A percentile compares a stretch with the other conserved stretches of the same genome.
These are phyloP conservation scores for Rhipidura dahli DNA, from an alignment of 2,113 vertebrate species.

Conservation along the genomic window DNA sequence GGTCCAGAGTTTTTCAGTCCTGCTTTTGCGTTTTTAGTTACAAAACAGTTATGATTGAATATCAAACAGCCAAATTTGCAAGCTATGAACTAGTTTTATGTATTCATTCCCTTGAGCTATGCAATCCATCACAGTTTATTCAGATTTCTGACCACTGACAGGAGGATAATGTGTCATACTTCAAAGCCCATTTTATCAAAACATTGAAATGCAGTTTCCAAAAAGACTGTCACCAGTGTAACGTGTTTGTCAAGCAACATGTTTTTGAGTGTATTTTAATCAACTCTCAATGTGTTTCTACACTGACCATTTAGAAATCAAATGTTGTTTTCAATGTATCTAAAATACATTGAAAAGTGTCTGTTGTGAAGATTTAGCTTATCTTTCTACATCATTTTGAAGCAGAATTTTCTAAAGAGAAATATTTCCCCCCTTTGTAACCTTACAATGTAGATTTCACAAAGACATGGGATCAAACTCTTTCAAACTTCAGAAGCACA, in stretches of 20 bases:
- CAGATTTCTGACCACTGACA: background rate
- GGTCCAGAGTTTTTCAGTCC: background rate
- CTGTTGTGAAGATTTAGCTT: background rate
- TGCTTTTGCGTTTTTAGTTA: background rate
- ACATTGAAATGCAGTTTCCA: background rate
- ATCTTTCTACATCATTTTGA: background rate
- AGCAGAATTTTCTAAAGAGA: background rate
- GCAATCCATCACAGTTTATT: background rate
- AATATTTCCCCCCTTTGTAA: background rate
- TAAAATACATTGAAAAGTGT: background rate
- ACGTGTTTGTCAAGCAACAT: background rate
- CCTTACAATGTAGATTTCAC: background rate
- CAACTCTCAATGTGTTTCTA: background rate
- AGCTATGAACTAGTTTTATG: background rate
- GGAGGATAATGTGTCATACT: background rate
- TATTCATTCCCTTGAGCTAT: background rate
- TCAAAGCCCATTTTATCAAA: background rate
- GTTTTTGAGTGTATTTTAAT: background rate
- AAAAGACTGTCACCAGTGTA: background rate
- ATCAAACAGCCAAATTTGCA: background rate
- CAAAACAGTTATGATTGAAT: background rate
- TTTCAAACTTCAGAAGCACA: background rate
- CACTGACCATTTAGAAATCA: background rate
- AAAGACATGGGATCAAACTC: background rate
- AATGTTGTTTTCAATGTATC: background rate